Evolutionary conservation across 2,888 invertebrate genomes (phyloP).

Genomic region (Drosophila hamatofila): DNA sequence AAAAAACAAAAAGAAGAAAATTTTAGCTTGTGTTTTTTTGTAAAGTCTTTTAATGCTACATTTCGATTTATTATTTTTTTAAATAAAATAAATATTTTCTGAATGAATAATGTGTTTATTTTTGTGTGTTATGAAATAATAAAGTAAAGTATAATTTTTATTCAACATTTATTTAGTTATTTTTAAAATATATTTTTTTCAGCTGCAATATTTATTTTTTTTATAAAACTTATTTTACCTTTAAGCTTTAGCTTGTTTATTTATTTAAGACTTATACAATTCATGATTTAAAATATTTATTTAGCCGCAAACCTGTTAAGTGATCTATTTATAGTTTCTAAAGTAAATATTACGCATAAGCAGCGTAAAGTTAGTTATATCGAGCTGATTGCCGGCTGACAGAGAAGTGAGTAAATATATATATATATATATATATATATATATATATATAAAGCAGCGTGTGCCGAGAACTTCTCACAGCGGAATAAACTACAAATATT

Average conservation of each 20-base stretch:
- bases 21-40: constrained; percentile 26
- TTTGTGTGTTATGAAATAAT: neutral
- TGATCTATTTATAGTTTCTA: neutral
- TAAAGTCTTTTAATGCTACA: constrained; percentile 39
- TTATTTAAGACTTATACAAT: neutral
- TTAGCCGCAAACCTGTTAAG: neutral
- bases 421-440: too few relatives aligned
- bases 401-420: constrained; percentile 54
- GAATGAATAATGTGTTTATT: constrained; percentile 20
- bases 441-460: constrained; percentile 4
- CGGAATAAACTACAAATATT: constrained; percentile 7
- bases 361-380: constrained; percentile 23
- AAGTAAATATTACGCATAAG: constrained; percentile 7
- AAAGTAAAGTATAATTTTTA: neutral
- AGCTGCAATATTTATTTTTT: neutral
- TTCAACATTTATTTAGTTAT: neutral
- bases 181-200: neutral
- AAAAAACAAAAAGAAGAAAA: neutral
- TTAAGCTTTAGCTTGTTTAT: neutral
- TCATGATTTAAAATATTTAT: neutral
- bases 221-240: neutral
- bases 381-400: constrained; percentile 22
- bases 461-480: constrained; percentile 8
- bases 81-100: constrained; percentile 63
- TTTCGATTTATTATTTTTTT: constrained; percentile 51